Evolutionary conservation across 2,888 invertebrate species (phyloP), one percentile per base, ranked within the genome.

Genomic region (Chaetogeoica ovagalla): DNA sequence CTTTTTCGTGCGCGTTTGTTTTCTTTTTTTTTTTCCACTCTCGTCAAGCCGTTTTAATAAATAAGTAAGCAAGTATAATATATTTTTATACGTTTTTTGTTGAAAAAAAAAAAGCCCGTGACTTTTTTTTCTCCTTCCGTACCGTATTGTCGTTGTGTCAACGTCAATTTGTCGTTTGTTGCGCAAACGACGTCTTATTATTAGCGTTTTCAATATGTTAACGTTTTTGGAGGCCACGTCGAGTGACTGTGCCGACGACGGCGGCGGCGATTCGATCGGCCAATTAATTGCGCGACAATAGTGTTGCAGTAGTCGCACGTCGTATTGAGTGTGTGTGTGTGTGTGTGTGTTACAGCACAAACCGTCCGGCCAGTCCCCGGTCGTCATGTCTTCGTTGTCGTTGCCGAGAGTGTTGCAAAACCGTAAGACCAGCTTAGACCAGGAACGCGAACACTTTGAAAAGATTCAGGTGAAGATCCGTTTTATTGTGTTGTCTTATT

Each of bases 371-470:
- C 55, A 4, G 39, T 1, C 57, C 19, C 9, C 55, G 37, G 9
- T 30, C 55, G 57, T 52, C 82, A 92, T 93, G 92, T 91, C 92
- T 88, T 92, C 92, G 84, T 87, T 92, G 85, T 92, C 92, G 66
- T 87, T 92, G 84, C 92, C 91, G 59, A 88, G 91, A 85, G 92
- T 92, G 83, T 87, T 92, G 82, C 92, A 92, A 85, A 90, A 91
- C 84, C 90, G 92, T 86, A 93, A 92, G 88, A 91, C 92, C 83
- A 92, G 91, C 85, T 86, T 93, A 85, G 93, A 93, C 86, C 89
- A 91, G 83, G 93, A 94, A 86, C 89, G 93, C 79, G 94, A 94
- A 86, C 91, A 92, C 85, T 94, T 94, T 86, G 94, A 94, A 87
- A 94, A 93, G 87, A 91, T 91, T 85, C 93, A 93, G 91, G 94